Evolutionary conservation across 2,113 vertebrate species (phyloP).

Genomic region (Colinus virginianus): DNA sequence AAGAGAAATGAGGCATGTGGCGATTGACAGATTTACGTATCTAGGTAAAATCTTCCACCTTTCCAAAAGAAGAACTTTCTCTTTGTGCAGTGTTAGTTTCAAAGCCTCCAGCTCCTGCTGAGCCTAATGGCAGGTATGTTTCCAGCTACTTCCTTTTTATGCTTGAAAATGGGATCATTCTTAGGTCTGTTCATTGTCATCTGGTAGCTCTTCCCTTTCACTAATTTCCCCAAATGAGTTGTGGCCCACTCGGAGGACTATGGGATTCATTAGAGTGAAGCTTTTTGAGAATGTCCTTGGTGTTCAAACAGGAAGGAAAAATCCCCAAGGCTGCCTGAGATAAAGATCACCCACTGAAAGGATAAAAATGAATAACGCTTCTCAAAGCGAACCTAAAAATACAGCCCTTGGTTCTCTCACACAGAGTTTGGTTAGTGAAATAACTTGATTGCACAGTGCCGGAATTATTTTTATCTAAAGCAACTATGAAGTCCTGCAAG

Average conservation of each 20-base stretch:
- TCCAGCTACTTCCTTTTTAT: slow-evolving; percentile 65
- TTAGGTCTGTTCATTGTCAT: slow-evolving; percentile 61
- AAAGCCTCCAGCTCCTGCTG: slow-evolving; percentile 58
- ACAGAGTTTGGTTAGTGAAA: slow-evolving; percentile 38
- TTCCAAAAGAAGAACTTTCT: slow-evolving; percentile 64
- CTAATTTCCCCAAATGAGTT: slow-evolving; percentile 66
- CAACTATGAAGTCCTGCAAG: not conserved
- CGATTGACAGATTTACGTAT: slow-evolving; percentile 48
- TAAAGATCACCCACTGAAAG: slow-evolving; percentile 70
- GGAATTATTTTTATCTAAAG: slow-evolving; percentile 39
- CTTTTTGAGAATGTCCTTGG: slow-evolving; percentile 57
- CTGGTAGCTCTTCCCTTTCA: slow-evolving; percentile 59
- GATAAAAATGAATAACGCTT: slow-evolving; percentile 68
- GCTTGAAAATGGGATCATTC: slow-evolving; percentile 61
- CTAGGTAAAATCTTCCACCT: slow-evolving; percentile 49
- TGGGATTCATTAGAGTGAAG: slow-evolving; percentile 61
- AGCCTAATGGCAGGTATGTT: slow-evolving; percentile 57
- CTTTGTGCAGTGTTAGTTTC: slow-evolving; percentile 49
- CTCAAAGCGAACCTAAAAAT: slow-evolving; percentile 68
- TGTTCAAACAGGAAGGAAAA: slow-evolving; percentile 53
- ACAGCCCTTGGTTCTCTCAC: slow-evolving; percentile 18
- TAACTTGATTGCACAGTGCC: slow-evolving; percentile 28
- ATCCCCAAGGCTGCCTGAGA: slow-evolving; percentile 64
- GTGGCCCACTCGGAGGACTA: slow-evolving; percentile 43
- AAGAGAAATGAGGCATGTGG: slow-evolving; percentile 54